Evolutionary conservation across 2,888 invertebrate species (phyloP).

Genomic region (Escarpia spicata): DNA sequence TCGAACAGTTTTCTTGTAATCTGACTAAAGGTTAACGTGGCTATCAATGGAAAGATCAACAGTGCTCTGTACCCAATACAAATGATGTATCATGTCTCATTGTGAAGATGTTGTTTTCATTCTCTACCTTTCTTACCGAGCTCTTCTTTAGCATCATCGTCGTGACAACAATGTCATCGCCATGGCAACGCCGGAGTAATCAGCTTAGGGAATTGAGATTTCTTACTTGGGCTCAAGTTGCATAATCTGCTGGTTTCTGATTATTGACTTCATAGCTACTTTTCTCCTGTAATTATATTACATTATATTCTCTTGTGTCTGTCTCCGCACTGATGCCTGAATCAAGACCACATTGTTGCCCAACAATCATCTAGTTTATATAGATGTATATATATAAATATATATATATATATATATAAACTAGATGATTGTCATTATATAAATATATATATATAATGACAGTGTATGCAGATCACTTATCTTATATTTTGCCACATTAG

Average conservation of each 20-base stretch:
- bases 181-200: background rate
- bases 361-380: no score
- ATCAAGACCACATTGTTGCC: no score
- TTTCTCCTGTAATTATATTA: background rate
- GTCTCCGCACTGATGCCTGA: background rate
- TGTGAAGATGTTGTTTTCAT: background rate
- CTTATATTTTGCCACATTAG: no score
- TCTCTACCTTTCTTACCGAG: background rate
- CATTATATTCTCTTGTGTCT: background rate
- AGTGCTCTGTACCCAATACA: background rate
- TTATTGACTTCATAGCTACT: background rate
- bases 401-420: no score
- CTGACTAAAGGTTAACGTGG: no score
- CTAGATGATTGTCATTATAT: no score
- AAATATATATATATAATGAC: no score
- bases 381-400: no score
- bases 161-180: background rate
- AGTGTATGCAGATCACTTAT: no score
- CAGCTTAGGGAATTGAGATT: background rate
- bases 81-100: no score
- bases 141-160: background rate
- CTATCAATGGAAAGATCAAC: no score
- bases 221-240: background rate
- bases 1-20: no score
- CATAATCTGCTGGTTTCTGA: background rate